These are phyloP conservation scores for Pammene aurita DNA, from an alignment of 2,888 invertebrate genomes.

Conservation along the genomic window DNA sequence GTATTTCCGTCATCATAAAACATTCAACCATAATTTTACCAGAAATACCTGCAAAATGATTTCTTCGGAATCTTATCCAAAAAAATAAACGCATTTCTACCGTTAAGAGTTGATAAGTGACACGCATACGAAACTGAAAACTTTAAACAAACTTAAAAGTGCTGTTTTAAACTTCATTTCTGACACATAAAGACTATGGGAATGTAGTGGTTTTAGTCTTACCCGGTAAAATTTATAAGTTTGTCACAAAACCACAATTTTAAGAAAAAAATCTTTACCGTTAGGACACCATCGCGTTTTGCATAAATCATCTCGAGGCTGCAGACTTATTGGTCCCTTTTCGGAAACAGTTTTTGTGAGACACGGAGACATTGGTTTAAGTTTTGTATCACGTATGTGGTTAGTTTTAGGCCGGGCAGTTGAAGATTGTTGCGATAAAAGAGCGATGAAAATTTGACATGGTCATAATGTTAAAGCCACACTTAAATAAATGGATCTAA, in stretches of 20 bases:
- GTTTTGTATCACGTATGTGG: conserved; percentile 15
- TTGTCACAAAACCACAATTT: conserved; percentile 39
- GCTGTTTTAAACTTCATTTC: not conserved
- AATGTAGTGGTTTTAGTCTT: not conserved
- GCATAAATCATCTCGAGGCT: conserved; percentile 77
- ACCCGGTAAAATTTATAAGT: not conserved
- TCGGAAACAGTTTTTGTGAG: conserved; percentile 41
- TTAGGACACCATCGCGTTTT: conserved; percentile 70
- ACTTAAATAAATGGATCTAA: not conserved
- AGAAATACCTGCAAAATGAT: conserved; percentile 22
- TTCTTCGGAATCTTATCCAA: conserved; percentile 19
- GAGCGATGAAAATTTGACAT: not conserved
- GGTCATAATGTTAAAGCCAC: not conserved
- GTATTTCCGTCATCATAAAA: conserved; percentile 3
- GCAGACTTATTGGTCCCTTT: conserved; percentile 55
- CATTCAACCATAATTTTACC: not conserved
- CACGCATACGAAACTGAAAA: conserved; percentile 39
- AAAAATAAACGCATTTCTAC: conserved; percentile 23
- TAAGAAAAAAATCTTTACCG: conserved; percentile 64
- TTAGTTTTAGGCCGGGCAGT: conserved; percentile 10
- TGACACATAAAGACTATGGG: not conserved
- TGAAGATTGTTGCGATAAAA: not conserved
- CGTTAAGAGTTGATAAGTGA: conserved; percentile 28
- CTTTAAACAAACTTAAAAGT: conserved; percentile 8
- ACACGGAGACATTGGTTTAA: conserved; percentile 16